Percentiles rank a stretch among this genome's conserved stretches.
These are phyloP conservation scores for Toxotes jaculatrix DNA, from an alignment of 2,113 vertebrate genomes.

Conservation along the genomic window DNA sequence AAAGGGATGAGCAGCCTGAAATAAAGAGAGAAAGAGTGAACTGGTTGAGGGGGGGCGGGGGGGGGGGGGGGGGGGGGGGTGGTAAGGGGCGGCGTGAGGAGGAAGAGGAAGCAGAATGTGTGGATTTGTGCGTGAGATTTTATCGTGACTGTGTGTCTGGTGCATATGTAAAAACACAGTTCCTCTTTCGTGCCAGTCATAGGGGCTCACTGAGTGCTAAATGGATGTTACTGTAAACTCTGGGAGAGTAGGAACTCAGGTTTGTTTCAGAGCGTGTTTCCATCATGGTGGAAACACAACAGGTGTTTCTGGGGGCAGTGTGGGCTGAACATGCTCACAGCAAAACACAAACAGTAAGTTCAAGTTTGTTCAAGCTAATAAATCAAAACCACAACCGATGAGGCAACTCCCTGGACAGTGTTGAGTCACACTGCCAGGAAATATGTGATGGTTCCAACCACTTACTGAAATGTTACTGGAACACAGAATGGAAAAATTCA, in stretches of 20 bases:
- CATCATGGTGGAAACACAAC: not conserved
- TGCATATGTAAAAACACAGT: constrained; percentile 34
- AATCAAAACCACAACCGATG: constrained; percentile 32
- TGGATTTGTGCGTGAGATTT: constrained; percentile 10
- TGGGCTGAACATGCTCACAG: not conserved
- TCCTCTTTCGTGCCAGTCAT: constrained; percentile 33
- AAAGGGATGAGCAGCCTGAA: constrained; percentile 37
- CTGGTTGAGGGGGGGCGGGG: not conserved
- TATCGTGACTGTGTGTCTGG: constrained; percentile 1
- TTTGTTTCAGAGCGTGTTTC: not conserved
- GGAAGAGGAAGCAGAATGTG: constrained; percentile 23
- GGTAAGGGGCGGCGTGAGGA: not conserved
- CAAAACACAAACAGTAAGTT: not conserved
- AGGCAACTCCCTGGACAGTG: constrained; percentile 44
- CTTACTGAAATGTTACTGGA: not conserved
- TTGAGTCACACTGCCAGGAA: constrained; percentile 56
- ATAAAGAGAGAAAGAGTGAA: constrained; percentile 3
- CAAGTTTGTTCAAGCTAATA: not conserved
- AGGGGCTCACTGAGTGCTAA: not conserved
- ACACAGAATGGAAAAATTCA: not conserved
- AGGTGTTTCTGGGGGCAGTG: not conserved
- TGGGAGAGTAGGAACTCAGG: not conserved
- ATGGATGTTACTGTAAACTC: not conserved
- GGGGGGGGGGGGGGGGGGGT: not conserved
- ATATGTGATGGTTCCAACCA: not conserved